These are phyloP conservation scores for Poeciliopsis infans DNA, from an alignment of 2,797 vertebrate genomes.

Conservation along the genomic window DNA sequence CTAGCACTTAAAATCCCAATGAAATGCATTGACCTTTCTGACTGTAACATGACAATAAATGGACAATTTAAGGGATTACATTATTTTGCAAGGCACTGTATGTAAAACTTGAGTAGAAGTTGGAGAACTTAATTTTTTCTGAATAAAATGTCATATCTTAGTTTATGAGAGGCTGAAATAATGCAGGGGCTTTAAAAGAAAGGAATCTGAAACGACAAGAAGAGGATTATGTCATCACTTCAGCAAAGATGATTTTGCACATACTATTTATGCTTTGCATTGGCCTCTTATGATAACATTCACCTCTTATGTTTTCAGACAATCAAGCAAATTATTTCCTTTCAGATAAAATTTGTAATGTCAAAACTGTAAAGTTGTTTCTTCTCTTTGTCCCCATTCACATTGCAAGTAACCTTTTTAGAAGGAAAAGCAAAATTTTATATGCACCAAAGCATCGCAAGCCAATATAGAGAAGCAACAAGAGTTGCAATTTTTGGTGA, in stretches of 20 bases:
- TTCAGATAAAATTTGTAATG: constrained; percentile 52
- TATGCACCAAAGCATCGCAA: constrained; percentile 7
- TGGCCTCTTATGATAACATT: constrained; percentile 39
- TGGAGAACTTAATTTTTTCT: neutral
- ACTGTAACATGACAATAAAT: neutral
- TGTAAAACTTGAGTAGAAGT: neutral
- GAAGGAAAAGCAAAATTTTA: constrained; percentile 9
- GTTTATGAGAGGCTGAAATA: constrained; percentile 7
- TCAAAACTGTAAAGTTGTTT: constrained; percentile 43
- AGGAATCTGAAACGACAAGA: constrained; percentile 62
- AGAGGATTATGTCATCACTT: constrained; percentile 59
- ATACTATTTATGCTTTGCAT: constrained; percentile 2
- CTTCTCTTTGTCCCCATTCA: constrained; percentile 29
- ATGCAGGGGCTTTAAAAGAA: constrained; percentile 45
- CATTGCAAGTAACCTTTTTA: neutral
- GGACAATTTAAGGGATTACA: neutral
- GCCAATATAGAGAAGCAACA: constrained; percentile 26
- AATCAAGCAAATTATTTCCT: constrained; percentile 61
- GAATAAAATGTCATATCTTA: neutral
- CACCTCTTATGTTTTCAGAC: constrained; percentile 55
- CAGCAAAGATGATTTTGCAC: neutral
- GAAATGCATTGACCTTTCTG: neutral
- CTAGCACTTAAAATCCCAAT: neutral
- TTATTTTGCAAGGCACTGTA: neutral
- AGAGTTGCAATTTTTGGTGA: constrained; percentile 12